Evolutionary conservation across 2,888 invertebrate genomes (phyloP), one percentile per base, ranked within the genome.

Genomic region (Pachymerium ferrugineum): DNA sequence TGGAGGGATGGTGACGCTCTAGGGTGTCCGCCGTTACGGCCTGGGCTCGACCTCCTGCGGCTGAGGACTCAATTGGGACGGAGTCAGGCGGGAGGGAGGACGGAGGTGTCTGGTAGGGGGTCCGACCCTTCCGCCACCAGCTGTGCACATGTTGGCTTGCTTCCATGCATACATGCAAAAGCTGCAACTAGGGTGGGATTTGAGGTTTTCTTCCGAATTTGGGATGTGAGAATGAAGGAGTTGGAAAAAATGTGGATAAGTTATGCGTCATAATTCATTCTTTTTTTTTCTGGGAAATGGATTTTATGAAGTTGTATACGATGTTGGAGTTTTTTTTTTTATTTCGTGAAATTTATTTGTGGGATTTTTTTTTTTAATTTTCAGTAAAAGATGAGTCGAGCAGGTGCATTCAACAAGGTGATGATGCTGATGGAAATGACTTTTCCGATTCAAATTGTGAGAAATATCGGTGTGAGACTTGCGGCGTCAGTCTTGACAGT

Each of bases 381-480:
- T 25, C 28, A 62, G 62, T 62, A 10, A 62, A 62, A 62, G 28
- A 28, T 62, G 62, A 62, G 12, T 62, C 62, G 62, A 62, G 62
- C n/a, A n/a, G n/a, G n/a, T n/a, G n/a, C 28, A 62, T 62, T 62
- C 62, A 62, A 62, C 62, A 62, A 28, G 62, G 62, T 62, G 62
- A 29, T 16, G 72, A 72, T 22, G 54, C 28, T 29, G 72, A 54
- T 54, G 72, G 47, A n/a, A 29, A 29, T 29, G 72, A 72, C n/a
- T 47, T 54, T 29, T 29, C 54, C n/a, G 72, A 71, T 38, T 38
- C 35, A 22, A 69, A 33, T 16, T 31, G 29, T 33, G 68, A 28
- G 19, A 69, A 72, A 68, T 74, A 74, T 47, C 35, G 72, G 28
- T 76, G 76, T 31, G 76, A 76, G 38, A 75, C 73, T 16, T 76